phyloP scores from a whole-genome alignment of 2,113 vertebrate species.

The Xenus cinereus region DNA sequence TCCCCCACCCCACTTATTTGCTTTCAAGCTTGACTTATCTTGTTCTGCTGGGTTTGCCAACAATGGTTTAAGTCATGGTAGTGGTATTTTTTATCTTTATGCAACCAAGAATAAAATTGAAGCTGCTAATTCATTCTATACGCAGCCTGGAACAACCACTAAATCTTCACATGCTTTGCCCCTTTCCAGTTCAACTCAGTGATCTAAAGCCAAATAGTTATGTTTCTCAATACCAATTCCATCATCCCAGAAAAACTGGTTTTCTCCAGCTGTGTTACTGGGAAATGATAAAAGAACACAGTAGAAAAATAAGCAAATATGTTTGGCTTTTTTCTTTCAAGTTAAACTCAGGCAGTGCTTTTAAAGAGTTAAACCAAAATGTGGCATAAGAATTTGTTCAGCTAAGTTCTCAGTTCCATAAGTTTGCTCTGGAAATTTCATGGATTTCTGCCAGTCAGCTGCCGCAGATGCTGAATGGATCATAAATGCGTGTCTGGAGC shows the following conservation, averaged over 20 bases:
- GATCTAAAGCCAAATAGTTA: slow-evolving; percentile 1
- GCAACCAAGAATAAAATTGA: background rate
- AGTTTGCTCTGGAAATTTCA: background rate
- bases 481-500: background rate
- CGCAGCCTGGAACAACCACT: background rate
- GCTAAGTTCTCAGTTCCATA: background rate
- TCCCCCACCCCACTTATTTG: background rate
- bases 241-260: background rate
- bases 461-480: background rate
- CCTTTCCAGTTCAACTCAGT: background rate
- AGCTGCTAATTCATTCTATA: slow-evolving; percentile 22
- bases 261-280: background rate
- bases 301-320: background rate
- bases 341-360: background rate
- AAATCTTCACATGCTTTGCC: background rate
- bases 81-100: slow-evolving; percentile 11
- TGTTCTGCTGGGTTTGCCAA: background rate
- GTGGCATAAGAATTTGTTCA: background rate
- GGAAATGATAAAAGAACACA: background rate
- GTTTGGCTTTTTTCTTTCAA: background rate
- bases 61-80: background rate
- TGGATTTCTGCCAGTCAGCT: background rate
- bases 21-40: background rate
- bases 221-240: slow-evolving; percentile 3
- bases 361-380: background rate